Evolutionary conservation across 2,797 vertebrate species (phyloP).

Genomic region (Geotria australis): DNA sequence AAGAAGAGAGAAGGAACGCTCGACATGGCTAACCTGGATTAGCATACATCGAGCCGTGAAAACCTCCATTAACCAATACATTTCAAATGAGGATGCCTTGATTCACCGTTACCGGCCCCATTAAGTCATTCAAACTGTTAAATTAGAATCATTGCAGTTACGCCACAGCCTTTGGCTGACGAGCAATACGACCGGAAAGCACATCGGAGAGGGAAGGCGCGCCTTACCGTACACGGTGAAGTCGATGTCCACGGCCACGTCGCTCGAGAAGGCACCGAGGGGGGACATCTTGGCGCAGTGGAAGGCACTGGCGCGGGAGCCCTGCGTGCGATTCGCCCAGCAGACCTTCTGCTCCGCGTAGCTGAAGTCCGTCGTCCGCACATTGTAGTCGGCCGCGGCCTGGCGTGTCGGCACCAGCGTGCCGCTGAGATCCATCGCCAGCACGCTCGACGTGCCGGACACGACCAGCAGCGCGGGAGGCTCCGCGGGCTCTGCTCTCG

Average conservation of each 20-base stretch:
- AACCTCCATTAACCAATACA: too few relatives aligned
- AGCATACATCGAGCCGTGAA: too few relatives aligned
- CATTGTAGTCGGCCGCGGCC: constrained; percentile 50
- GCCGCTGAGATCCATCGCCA: constrained; percentile 50
- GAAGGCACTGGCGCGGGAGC: constrained; percentile 37
- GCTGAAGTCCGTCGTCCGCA: constrained; percentile 85
- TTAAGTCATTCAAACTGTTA: too few relatives aligned
- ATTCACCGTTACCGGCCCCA: too few relatives aligned
- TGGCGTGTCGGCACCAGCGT: constrained; percentile 31
- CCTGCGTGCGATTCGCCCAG: constrained; percentile 75
- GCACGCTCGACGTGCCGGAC: constrained; percentile 70
- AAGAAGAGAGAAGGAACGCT: too few relatives aligned
- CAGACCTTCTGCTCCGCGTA: constrained; percentile 61
- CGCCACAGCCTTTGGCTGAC: too few relatives aligned
- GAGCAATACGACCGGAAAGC: too few relatives aligned
- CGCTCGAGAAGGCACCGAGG: constrained; percentile 43
- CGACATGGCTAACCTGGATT: too few relatives aligned
- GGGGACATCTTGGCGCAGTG: constrained; percentile 70
- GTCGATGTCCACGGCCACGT: constrained; percentile 59
- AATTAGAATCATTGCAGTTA: too few relatives aligned
- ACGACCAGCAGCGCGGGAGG: constrained; percentile 55
- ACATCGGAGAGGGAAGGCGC: not conserved
- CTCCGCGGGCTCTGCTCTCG: constrained; percentile 42
- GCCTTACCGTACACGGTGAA: constrained; percentile 80
- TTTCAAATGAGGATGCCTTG: too few relatives aligned